Conservation (phyloP, 2,113 vertebrate genomes). For the Pao palembangensis region DNA sequence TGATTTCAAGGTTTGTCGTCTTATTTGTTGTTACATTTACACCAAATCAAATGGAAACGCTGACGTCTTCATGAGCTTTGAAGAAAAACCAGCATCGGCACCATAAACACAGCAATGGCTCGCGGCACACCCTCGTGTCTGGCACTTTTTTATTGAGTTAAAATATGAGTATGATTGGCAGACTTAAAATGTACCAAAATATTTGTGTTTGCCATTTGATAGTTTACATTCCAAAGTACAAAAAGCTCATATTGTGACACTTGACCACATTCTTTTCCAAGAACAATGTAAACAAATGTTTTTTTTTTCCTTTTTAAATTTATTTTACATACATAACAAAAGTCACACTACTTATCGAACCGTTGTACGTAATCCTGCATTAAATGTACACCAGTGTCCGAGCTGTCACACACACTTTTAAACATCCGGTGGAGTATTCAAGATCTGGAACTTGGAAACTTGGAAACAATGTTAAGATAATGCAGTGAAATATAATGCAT, state of each 20-base stretch:
- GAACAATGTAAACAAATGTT: neutral
- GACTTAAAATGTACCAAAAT: constrained; percentile 64
- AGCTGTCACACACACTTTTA: constrained; percentile 11
- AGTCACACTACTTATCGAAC: constrained; percentile 4
- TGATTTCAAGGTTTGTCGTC: neutral
- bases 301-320: neutral
- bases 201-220: constrained; percentile 47
- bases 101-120: constrained; percentile 5
- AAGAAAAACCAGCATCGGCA: too few relatives aligned
- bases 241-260: constrained; percentile 41
- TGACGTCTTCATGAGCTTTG: too few relatives aligned
- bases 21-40: too few relatives aligned
- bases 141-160: constrained; percentile 63
- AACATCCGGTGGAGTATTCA: constrained; percentile 5
- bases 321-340: constrained; percentile 33
- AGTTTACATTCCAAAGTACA: constrained; percentile 56
- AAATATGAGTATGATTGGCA: constrained; percentile 60
- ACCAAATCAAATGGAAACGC: too few relatives aligned
- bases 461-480: constrained; percentile 15
- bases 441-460: constrained; percentile 19
- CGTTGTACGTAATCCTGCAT: constrained; percentile 8
- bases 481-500: constrained; percentile 16
- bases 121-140: constrained; percentile 6
- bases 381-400: constrained; percentile 2
- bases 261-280: constrained; percentile 21